phyloP scores from a whole-genome alignment of 2,888 invertebrate species.

The Xiphydria camelus region DNA sequence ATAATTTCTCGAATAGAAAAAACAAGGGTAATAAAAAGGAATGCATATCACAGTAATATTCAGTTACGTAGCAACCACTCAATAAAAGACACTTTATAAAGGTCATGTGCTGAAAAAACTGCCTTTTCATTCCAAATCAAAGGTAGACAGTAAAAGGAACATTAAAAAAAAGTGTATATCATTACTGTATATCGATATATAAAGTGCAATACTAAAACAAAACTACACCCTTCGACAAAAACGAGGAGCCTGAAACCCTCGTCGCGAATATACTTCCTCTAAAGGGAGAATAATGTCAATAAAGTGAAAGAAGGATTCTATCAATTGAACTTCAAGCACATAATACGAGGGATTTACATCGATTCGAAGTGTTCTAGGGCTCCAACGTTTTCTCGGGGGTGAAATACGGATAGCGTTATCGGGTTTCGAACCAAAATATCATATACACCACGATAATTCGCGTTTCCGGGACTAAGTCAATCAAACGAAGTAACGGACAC shows the following conservation, averaged over 20 bases:
- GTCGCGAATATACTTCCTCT: too few relatives aligned
- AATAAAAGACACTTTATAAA: slow-evolving; percentile 17
- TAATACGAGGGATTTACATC: too few relatives aligned
- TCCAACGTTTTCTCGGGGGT: background rate
- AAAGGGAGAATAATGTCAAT: too few relatives aligned
- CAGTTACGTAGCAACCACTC: slow-evolving; percentile 24
- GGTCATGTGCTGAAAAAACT: slow-evolving; percentile 9
- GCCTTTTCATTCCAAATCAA: slow-evolving; percentile 25
- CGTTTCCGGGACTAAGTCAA: background rate
- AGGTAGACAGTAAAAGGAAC: slow-evolving; percentile 13
- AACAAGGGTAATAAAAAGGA: slow-evolving; percentile 10
- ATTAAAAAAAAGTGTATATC: slow-evolving; percentile 3
- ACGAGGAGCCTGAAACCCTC: background rate
- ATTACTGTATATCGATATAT: background rate
- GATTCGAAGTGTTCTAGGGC: too few relatives aligned
- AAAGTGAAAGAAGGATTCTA: too few relatives aligned
- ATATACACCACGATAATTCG: background rate
- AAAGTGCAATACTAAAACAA: slow-evolving; percentile 1
- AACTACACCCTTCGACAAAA: background rate
- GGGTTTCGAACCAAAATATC: background rate
- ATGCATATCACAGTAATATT: slow-evolving; percentile 19
- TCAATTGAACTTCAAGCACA: too few relatives aligned
- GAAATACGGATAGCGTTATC: background rate
- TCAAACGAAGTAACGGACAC: slow-evolving; percentile 3
- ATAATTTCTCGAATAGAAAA: background rate